Evolutionary conservation across 2,113 vertebrate genomes (phyloP), one percentile per base, ranked within the genome.

Genomic region (Pygoscelis adeliae): DNA sequence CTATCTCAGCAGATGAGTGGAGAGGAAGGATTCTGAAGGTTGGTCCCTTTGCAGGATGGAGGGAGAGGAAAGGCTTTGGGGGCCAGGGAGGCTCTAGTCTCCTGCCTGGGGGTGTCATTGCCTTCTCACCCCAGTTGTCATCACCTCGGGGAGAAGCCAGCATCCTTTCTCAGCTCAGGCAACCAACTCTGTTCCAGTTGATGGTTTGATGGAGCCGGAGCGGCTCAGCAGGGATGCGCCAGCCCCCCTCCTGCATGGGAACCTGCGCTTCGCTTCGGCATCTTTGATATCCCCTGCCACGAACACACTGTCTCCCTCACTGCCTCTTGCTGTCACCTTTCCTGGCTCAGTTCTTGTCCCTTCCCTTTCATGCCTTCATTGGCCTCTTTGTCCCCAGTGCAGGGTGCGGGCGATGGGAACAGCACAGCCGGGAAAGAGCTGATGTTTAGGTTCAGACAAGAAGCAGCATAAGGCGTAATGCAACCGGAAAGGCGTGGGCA

Each of bases 231-330:
- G 50, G 49, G 74, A 30, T 23, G 18, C 1, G 0, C 17, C n/a
- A 73, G 53, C 2, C 8, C 42, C 11, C 0, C 0, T 47, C 8
- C 3, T 14, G 3, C 8, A 2, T 53, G 27, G 30, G 32, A 73
- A 27, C 34, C 18, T 53, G 29, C 0, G 0, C 36, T 76, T 40
- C 13, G 9, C 71, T 67, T 13, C 1, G 1, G 22, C 17, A 11
- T n/a, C 58, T 67, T 91, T 53, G 38, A 29, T 53, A 14, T 25
- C 7, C 13, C 4, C 11, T 61, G 34, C 22, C 12, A 15, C 1
- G 10, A 40, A 29, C 3, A 3, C 1, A 0, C 23, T 76, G 15
- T 23, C 18, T 66, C 15, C n/a, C 10, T 59, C 3, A 0, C 32
- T 84, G 38, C 13, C 20, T 53, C 46, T 47, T 82, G 23, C 62